phyloP scores from a whole-genome alignment of 1,140 invertebrate species.

The Ostrea denselamellosa region DNA sequence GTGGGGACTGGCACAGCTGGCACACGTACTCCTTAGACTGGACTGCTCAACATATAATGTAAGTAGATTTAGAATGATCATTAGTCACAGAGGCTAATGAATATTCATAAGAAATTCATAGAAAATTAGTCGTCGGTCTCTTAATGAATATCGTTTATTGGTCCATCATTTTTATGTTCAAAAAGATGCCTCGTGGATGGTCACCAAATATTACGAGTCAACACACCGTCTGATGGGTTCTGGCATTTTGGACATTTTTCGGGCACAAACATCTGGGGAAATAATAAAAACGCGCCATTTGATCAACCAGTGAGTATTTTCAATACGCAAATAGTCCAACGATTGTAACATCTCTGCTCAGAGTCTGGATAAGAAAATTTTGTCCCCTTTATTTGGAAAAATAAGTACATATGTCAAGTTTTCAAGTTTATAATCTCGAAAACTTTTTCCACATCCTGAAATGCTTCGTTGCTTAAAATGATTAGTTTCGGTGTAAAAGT shows the following conservation, averaged over 20 bases:
- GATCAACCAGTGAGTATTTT: not conserved
- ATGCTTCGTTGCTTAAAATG: not conserved
- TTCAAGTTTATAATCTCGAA: not conserved
- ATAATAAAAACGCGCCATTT: not conserved
- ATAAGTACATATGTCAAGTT: too few relatives aligned
- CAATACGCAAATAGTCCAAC: not conserved
- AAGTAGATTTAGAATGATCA: not conserved
- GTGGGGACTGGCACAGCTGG: not conserved
- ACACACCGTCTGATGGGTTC: not conserved
- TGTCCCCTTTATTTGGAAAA: too few relatives aligned
- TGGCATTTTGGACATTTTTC: not conserved
- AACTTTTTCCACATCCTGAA: not conserved
- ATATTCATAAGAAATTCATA: too few relatives aligned
- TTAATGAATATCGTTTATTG: not conserved
- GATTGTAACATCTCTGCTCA: not conserved
- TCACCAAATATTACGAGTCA: conserved; percentile 3
- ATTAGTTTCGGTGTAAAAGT: not conserved
- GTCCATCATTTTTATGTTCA: not conserved
- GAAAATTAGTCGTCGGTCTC: too few relatives aligned
- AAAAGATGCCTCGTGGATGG: not conserved
- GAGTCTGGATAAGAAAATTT: too few relatives aligned
- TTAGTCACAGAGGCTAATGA: too few relatives aligned
- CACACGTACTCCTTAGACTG: not conserved
- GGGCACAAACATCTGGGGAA: not conserved
- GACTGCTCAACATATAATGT: not conserved